Conservation (phyloP, 2,113 vertebrate genomes). For the Varanus komodoensis region DNA sequence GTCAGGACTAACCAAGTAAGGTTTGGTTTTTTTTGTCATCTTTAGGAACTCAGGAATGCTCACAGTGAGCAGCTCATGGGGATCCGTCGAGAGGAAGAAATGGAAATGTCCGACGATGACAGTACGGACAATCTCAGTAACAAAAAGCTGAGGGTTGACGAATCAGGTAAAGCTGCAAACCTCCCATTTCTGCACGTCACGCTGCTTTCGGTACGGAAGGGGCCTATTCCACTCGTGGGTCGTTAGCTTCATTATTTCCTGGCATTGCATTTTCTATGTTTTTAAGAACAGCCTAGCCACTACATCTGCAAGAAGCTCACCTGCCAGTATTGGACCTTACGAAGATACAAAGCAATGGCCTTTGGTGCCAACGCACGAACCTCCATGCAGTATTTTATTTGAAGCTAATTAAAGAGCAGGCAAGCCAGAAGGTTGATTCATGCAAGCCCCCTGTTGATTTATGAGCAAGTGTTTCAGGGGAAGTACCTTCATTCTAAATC, state of each 20-base stretch:
- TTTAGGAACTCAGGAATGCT: slow-evolving; percentile 93
- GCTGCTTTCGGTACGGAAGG: neutral
- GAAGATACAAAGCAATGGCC: neutral
- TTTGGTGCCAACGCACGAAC: neutral
- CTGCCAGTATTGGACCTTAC: neutral
- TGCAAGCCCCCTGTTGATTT: slow-evolving; percentile 2
- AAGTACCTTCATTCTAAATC: neutral
- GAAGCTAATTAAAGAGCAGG: neutral
- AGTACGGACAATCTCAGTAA: slow-evolving; percentile 82
- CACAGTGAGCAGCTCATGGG: slow-evolving; percentile 97
- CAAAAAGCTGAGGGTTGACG: slow-evolving; percentile 87
- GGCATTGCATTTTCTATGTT: neutral
- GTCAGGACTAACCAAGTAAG: slow-evolving; percentile 52
- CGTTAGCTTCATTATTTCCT: neutral
- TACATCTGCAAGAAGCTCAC: neutral
- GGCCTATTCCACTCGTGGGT: neutral
- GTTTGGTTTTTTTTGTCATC: slow-evolving; percentile 52
- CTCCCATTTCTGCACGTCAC: neutral
- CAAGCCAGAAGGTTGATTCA: neutral
- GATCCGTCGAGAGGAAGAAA: slow-evolving; percentile 94
- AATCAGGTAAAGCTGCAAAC: slow-evolving; percentile 83
- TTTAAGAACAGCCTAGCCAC: neutral
- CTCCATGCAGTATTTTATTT: neutral
- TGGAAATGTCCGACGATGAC: slow-evolving; percentile 98
- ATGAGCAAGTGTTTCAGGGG: neutral